Base-by-base conservation (phyloP, 2,113 vertebrate genomes). In the Trochalopteron elliotii region DNA sequence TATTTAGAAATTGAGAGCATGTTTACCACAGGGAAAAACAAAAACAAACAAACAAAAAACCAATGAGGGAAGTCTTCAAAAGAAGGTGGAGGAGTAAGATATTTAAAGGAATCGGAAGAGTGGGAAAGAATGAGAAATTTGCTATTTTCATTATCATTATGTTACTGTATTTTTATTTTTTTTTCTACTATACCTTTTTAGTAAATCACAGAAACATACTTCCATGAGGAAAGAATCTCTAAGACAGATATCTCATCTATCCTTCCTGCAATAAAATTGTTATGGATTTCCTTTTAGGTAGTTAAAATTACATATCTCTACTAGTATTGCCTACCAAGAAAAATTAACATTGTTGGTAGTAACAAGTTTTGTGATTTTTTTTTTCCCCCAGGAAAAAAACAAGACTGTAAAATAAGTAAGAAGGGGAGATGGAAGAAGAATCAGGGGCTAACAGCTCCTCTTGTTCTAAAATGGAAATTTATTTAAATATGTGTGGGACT, bases 401-500 rank as follows among this genome's bases (percentile, higher is more conserved):
- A 49, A 40, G 19, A 49, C 3, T 30, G 2, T 37, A 49, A 87
- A 78, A 78, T 31, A 87, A 81, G 12, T 52, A 31, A 23, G 33
- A 74, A 77, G 5, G 5, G 1, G 5, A 71, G 4, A 71, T 7
- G 5, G 20, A 11, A 64, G 25, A 83, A 80, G 18, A 60, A 74
- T 27, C 14, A 74, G 12, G 30, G 4, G 2, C 2, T 79, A n/a
- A 31, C 3, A 80, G 3, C 1, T 57, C 15, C 18, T 44, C 1
- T 55, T 60, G 15, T 61, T 85, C 33, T 55, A 64, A 59, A 33
- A 45, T 23, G 13, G 3, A 40, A 3, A 11, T 37, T 57, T 15
- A 49, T 75, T 61, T 53, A 70, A 85, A 55, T 28, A 3, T 61
- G 12, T 15, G 11, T 78, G 15, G 9, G 11, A 37, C 44, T 63